A percentile compares a stretch with the other conserved stretches of the same genome.
Conservation (phyloP, 2,113 vertebrate species). For the Nesogale talazaci region DNA sequence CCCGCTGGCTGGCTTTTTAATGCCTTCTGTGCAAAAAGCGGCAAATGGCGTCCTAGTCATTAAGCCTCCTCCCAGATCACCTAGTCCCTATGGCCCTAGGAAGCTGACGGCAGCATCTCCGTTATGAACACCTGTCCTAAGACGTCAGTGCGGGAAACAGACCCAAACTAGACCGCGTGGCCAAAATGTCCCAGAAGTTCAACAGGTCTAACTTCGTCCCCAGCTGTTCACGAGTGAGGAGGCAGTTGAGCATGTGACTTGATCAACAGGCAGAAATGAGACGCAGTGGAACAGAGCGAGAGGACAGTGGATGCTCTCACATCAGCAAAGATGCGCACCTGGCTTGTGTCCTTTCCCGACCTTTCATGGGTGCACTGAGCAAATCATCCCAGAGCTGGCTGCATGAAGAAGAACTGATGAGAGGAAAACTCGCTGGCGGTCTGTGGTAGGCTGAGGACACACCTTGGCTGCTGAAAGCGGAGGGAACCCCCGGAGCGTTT, state of each 20-base stretch:
- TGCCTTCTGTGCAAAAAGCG: background rate
- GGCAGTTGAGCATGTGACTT: background rate
- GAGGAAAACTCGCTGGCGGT: background rate
- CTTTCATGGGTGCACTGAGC: background rate
- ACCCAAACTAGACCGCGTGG: background rate
- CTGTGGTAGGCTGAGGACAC: background rate
- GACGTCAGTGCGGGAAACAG: background rate
- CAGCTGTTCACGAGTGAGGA: background rate
- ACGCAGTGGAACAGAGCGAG: background rate
- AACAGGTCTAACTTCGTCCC: background rate
- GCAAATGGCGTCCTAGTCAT: background rate
- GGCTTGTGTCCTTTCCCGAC: background rate
- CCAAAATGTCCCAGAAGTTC: slow-evolving; percentile 9
- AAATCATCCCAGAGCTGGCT: background rate
- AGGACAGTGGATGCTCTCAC: background rate
- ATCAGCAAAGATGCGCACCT: background rate
- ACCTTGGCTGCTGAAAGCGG: background rate
- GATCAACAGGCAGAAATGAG: background rate
- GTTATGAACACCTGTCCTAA: background rate
- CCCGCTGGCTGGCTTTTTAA: background rate
- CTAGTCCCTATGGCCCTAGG: background rate
- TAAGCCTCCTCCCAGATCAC: background rate
- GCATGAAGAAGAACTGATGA: background rate
- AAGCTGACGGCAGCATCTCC: background rate
- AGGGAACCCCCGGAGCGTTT: background rate